Evolutionary conservation across 2,113 vertebrate species (phyloP).

Genomic region (Natator depressus): DNA sequence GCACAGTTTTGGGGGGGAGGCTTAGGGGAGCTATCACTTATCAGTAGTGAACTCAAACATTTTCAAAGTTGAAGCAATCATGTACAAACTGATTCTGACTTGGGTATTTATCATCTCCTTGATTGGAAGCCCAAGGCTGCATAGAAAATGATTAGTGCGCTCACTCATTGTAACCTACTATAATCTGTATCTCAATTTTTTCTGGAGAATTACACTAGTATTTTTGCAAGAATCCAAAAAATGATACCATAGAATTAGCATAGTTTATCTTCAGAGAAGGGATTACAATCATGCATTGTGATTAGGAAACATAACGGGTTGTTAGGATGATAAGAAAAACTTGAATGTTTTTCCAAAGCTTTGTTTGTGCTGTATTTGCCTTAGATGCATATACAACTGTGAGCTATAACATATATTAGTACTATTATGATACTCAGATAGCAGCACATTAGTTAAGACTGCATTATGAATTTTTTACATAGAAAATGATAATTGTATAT

Average conservation of each 20-base stretch:
- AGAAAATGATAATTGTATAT: neutral
- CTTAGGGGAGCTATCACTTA: neutral
- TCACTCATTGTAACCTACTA: neutral
- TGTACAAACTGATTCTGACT: neutral
- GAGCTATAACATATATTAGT: neutral
- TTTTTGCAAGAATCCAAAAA: neutral
- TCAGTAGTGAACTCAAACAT: no score
- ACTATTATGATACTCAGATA: neutral
- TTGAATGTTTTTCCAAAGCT: neutral
- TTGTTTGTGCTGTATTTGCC: neutral
- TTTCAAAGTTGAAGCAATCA: neutral
- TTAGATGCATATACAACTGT: neutral
- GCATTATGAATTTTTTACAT: neutral
- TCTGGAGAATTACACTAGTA: neutral
- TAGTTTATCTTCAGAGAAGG: neutral
- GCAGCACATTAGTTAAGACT: neutral
- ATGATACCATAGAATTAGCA: neutral
- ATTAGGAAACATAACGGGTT: neutral
- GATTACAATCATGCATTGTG: neutral
- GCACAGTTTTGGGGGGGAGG: neutral
- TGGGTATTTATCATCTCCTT: neutral
- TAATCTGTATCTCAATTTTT: neutral
- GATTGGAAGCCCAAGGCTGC: neutral
- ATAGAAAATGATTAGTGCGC: neutral
- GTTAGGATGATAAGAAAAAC: neutral